Evolutionary conservation across 1,140 invertebrate species (phyloP), one percentile per base, ranked within the genome.

Genomic region (Brachionus plicatilis): DNA sequence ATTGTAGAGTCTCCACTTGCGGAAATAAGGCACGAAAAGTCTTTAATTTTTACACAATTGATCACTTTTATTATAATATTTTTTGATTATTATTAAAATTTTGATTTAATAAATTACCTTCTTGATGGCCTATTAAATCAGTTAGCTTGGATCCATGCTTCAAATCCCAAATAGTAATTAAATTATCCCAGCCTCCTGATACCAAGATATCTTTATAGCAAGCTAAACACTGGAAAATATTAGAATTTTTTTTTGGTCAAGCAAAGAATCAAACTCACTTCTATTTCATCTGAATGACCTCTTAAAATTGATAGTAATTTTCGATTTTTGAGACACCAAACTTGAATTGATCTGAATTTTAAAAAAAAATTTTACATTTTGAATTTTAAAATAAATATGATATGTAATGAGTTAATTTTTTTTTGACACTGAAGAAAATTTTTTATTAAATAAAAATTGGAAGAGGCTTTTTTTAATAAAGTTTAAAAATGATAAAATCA

Each of bases 151-250:
- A 79, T 3, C 86, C 85, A 11, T 85, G 83, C 2, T 86, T 84
- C 12, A 87, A 65, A 78, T 88, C 83, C 86, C 87, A 88, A 72
- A 88, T 68, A 17, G 87, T 85, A 70, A 88, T 41, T 8, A 85
- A 85, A 9, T 85, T 87, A 85, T 88, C 88, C 87, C 87, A 88
- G 3, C 86, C 86, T 8, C 87, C 87, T 9, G 86, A 86, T 9
- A 87, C 24, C 0, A 86, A 86, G 50, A 85, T 60, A 41, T 85
- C 83, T 14, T 85, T 87, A 83, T 82, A 76, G 6, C 68, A 53
- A 50, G 33, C 37, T 75, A 88, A 17, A 85, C 87, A 88, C 88
- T 88, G 12, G 27, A n/a, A 37, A 68, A 68, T 20, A 20, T 17
- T 20, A 60, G 17, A 56, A 17, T 60, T 60, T 60, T 20, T 60